Percentiles rank a stretch among this genome's conserved stretches.
Evolutionary conservation across 2,888 invertebrate species (phyloP).

Genomic region (Keiferia lycopersicella): DNA sequence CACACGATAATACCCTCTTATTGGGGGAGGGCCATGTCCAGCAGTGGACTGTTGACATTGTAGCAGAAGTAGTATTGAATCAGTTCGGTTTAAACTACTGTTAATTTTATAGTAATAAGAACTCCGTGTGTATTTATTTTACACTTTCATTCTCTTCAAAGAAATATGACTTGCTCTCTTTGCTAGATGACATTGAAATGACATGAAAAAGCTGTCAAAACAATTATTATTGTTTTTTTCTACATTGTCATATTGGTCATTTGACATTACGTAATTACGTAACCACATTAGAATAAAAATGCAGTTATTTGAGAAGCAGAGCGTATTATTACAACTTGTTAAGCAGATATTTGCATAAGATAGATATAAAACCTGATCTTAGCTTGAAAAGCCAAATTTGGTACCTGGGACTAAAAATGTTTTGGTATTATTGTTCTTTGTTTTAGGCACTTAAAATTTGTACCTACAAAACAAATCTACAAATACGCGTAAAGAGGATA

Average conservation of each 20-base stretch:
- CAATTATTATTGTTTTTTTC: neutral
- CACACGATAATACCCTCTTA: too few relatives aligned
- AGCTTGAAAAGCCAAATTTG: neutral
- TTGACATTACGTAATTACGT: neutral
- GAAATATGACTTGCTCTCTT: too few relatives aligned
- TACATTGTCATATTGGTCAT: neutral
- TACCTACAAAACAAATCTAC: neutral
- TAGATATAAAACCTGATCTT: neutral
- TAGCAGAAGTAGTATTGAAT: too few relatives aligned
- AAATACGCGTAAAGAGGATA: too few relatives aligned
- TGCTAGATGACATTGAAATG: too few relatives aligned
- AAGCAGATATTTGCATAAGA: constrained; percentile 3
- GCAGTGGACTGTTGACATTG: too few relatives aligned
- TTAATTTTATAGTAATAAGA: too few relatives aligned
- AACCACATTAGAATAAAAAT: neutral
- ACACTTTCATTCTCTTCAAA: too few relatives aligned
- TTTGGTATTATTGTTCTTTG: constrained; percentile 4
- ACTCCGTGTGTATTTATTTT: too few relatives aligned
- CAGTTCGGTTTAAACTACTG: too few relatives aligned
- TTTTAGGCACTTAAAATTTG: neutral
- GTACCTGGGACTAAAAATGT: neutral
- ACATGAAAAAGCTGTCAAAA: too few relatives aligned
- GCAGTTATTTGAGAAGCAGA: constrained; percentile 1
- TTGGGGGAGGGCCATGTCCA: too few relatives aligned
- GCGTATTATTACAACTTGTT: neutral